These are phyloP conservation scores for Dicranocentrus wangi DNA, from an alignment of 2,888 invertebrate species.

Conservation along the genomic window DNA sequence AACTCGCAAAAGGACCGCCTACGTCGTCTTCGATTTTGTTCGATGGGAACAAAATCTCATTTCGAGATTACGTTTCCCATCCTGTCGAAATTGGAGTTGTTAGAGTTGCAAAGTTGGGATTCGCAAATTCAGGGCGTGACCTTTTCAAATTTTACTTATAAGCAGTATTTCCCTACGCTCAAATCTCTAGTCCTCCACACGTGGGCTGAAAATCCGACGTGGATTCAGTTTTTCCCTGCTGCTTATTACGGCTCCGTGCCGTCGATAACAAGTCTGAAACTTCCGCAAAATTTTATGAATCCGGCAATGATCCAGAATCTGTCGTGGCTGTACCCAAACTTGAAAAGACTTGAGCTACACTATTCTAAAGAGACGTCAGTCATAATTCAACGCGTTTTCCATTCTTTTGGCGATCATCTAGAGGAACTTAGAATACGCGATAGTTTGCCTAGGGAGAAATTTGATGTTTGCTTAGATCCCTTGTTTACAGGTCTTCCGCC, in stretches of 20 bases:
- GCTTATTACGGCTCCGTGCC: slow-evolving; percentile 22
- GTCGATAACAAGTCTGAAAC: slow-evolving; percentile 39
- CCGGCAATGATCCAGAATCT: slow-evolving; percentile 55
- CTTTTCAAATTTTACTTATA: slow-evolving; percentile 42
- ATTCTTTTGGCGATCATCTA: slow-evolving; percentile 43
- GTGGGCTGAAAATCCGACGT: slow-evolving; percentile 57
- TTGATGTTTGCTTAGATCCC: slow-evolving; percentile 44
- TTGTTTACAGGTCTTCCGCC: slow-evolving; percentile 58
- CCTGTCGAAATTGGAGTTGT: slow-evolving; percentile 13
- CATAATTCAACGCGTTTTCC: slow-evolving; percentile 60
- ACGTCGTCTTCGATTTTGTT: slow-evolving; percentile 27
- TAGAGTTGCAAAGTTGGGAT: slow-evolving; percentile 66
- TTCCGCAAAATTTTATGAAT: slow-evolving; percentile 61
- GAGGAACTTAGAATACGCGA: slow-evolving; percentile 54
- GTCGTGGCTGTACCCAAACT: slow-evolving; percentile 38
- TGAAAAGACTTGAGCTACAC: slow-evolving; percentile 57
- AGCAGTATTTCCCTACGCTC: slow-evolving; percentile 46
- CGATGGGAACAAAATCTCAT: slow-evolving; percentile 54
- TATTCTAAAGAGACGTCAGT: slow-evolving; percentile 32
- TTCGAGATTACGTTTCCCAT: slow-evolving; percentile 48
- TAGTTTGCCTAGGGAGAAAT: slow-evolving; percentile 39
- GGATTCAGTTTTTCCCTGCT: slow-evolving; percentile 56
- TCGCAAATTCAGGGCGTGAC: slow-evolving; percentile 45
- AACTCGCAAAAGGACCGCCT: slow-evolving; percentile 32
- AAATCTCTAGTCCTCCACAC: slow-evolving; percentile 55